These are phyloP conservation scores for Muraenolepis orangiensis DNA, from an alignment of 2,797 vertebrate species.

Conservation along the genomic window DNA sequence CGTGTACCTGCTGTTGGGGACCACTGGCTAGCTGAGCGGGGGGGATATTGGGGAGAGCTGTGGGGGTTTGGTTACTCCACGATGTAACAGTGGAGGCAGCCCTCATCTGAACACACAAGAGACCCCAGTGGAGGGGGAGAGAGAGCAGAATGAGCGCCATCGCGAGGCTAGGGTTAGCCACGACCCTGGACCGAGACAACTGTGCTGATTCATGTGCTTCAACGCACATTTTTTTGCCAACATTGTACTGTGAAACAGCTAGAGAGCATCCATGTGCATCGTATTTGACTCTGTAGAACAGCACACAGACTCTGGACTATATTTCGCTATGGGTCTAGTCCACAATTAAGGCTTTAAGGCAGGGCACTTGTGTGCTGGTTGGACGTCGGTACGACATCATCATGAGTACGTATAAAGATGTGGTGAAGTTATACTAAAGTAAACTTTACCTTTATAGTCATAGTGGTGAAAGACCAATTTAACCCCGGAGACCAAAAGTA, in stretches of 20 bases:
- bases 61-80: constrained; percentile 99
- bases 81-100: constrained; percentile 97
- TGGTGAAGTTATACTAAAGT: background rate
- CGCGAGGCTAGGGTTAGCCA: background rate
- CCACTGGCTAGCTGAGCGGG: constrained; percentile 80
- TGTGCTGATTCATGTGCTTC: background rate
- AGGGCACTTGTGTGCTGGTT: background rate
- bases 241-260: background rate
- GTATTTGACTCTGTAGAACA: background rate
- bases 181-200: background rate
- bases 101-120: constrained; percentile 96
- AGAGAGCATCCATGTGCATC: background rate
- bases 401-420: background rate
- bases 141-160: background rate
- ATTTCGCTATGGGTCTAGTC: background rate
- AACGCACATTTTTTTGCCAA: background rate
- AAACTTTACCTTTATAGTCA: background rate
- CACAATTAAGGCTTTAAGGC: background rate
- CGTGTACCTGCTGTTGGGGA: constrained; percentile 91
- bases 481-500: background rate
- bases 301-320: background rate
- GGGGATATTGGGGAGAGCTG: constrained; percentile 92
- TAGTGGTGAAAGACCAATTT: background rate
- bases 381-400: background rate
- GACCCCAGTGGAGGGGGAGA: constrained; percentile 43